Evolutionary conservation across 2,797 vertebrate species (phyloP), one percentile per base, ranked within the genome.

Genomic region (Kryptolebias ocellatus): DNA sequence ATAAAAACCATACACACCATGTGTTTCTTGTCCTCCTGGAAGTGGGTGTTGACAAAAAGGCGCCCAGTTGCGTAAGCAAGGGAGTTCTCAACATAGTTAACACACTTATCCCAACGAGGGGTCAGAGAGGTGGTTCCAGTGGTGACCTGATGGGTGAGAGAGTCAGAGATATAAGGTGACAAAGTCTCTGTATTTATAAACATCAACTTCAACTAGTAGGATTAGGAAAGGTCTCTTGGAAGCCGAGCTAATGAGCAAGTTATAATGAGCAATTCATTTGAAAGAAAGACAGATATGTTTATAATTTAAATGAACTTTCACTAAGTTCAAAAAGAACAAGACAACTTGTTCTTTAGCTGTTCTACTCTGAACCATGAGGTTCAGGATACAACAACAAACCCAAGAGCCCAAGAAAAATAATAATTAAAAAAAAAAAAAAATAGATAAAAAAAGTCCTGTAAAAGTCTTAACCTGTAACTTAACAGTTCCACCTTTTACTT

Each of bases 91-190:
- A 97, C 94, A 2, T 97, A 96, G 89, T 97, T 97, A 27, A 98
- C 96, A 75, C 98, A 99, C 90, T 97, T 98, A 73, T 98, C 96
- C 97, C 97, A 98, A 51, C 96, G 97, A 59, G 96, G 95, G 59
- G 94, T 91, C 79, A 99, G 88, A 47, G 96, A 96, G 50, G 95
- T 97, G 29, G 96, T 96, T 29, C 98, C 98, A 0, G 96, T 95
- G 81, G 96, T 96, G 56, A 98, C 94, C 98, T 99, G 93, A 73
- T 2, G 51, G 52, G 39, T 24, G 12, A 0, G 20, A 53, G 63
- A 64, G 59, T 57, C 0, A 0, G 2, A 72, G 60, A 60, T 6
- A n/a, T 17, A 70, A 71, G 54, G 18, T 76, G 60, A 67, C 66
- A 56, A 14, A 10, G 45, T n/a, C 14, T 17, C 10, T 39, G 3